phyloP scores from a whole-genome alignment of 1,140 invertebrate genomes.

The Bombus superbus region DNA sequence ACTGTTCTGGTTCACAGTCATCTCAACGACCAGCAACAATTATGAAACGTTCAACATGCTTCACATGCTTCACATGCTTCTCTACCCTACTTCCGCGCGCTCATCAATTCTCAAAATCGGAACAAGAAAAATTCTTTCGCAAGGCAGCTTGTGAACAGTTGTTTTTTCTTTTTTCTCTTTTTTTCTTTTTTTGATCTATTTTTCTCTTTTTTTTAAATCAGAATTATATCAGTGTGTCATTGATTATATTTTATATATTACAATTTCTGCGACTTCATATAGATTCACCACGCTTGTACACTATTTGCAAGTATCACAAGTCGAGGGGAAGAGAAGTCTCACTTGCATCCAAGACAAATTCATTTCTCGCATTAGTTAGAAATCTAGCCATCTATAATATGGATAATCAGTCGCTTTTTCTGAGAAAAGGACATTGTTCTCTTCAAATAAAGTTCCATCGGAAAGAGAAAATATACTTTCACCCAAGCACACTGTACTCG shows the following conservation, averaged over 20 bases:
- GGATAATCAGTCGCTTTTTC: conserved; percentile 42
- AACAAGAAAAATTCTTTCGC: conserved; percentile 66
- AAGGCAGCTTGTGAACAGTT: conserved; percentile 76
- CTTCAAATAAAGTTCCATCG: conserved; percentile 7
- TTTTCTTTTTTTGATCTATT: conserved; percentile 18
- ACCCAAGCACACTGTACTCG: conserved; percentile 16
- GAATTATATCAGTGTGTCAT: conserved; percentile 51
- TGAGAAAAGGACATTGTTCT: conserved; percentile 2
- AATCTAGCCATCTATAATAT: conserved; percentile 42
- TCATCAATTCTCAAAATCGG: conserved; percentile 48
- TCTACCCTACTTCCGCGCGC: conserved; percentile 23
- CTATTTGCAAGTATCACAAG: not conserved
- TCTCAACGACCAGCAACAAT: conserved; percentile 46
- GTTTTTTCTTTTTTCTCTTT: conserved; percentile 28
- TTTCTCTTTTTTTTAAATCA: conserved; percentile 8
- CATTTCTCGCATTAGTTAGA: conserved; percentile 18
- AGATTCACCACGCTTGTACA: not conserved
- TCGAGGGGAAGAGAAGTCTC: conserved; percentile 14
- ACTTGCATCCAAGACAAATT: not conserved
- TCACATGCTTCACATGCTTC: conserved; percentile 38
- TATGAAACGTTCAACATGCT: conserved; percentile 52
- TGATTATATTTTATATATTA: conserved; percentile 69
- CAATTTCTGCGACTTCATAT: conserved; percentile 52
- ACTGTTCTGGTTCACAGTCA: conserved; percentile 65
- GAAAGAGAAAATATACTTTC: conserved; percentile 45